phyloP scores from a whole-genome alignment of 2,113 vertebrate species.

The Todiramphus chloris region DNA sequence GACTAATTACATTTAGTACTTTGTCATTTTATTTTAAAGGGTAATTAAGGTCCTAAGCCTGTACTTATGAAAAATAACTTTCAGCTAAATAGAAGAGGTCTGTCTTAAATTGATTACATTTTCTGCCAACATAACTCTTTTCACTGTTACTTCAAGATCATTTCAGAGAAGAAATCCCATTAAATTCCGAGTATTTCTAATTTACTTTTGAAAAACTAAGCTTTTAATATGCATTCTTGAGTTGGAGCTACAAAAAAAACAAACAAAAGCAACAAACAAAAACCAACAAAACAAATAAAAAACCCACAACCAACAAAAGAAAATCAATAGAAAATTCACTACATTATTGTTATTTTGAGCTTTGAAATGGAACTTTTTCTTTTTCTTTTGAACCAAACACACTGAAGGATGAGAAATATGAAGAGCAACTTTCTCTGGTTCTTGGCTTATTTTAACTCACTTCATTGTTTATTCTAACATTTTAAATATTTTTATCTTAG shows the following conservation, averaged over 20 bases:
- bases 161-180: background rate
- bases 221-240: background rate
- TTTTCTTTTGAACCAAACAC: background rate
- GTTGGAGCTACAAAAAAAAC: background rate
- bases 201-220: background rate
- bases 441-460: background rate
- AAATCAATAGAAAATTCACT: background rate
- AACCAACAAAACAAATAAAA: background rate
- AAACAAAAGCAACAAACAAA: background rate
- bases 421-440: background rate
- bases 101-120: background rate
- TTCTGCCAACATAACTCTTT: background rate
- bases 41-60: background rate
- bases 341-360: rapidly evolving
- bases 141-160: background rate
- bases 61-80: background rate
- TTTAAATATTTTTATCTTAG: background rate
- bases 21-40: background rate
- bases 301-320: background rate
- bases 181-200: background rate
- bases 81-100: background rate
- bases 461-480: background rate
- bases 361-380: background rate
- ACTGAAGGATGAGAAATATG: background rate
- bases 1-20: background rate